phyloP scores from a whole-genome alignment of 2,888 invertebrate genomes.

The Octonoba sinensis region DNA sequence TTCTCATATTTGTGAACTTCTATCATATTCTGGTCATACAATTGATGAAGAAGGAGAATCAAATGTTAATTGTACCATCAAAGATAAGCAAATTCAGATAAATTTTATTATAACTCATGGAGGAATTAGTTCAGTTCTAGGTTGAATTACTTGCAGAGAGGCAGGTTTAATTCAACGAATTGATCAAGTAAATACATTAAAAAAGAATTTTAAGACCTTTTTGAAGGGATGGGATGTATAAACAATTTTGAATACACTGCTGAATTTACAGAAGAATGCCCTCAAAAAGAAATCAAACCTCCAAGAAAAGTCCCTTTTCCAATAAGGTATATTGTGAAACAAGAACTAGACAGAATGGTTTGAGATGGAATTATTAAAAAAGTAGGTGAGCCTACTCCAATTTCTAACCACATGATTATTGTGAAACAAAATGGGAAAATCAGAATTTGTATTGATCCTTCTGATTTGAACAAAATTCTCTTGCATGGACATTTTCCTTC shows the following conservation, averaged over 20 bases:
- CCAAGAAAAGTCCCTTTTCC: neutral
- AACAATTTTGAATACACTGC: no score
- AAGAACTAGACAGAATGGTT: no score
- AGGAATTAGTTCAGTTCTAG: no score
- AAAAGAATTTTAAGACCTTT: no score
- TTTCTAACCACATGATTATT: conserved; percentile 2
- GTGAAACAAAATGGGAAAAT: neutral
- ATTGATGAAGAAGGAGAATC: conserved; percentile 1
- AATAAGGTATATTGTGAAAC: neutral
- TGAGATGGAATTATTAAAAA: no score
- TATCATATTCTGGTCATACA: conserved; percentile 4
- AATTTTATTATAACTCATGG: no score
- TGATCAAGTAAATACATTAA: no score
- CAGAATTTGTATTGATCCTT: conserved; percentile 7
- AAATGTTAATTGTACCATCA: neutral
- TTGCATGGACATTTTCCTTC: neutral
- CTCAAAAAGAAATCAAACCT: neutral
- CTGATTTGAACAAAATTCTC: neutral
- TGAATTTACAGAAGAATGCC: neutral
- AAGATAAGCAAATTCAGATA: neutral
- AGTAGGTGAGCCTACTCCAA: no score
- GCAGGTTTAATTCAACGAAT: no score
- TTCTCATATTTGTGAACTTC: no score
- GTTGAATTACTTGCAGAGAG: no score
- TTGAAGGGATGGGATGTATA: no score